Percentiles rank a stretch among this genome's conserved stretches.
Evolutionary conservation across 2,113 vertebrate genomes (phyloP).

Genomic region (Todiramphus saurophagus): DNA sequence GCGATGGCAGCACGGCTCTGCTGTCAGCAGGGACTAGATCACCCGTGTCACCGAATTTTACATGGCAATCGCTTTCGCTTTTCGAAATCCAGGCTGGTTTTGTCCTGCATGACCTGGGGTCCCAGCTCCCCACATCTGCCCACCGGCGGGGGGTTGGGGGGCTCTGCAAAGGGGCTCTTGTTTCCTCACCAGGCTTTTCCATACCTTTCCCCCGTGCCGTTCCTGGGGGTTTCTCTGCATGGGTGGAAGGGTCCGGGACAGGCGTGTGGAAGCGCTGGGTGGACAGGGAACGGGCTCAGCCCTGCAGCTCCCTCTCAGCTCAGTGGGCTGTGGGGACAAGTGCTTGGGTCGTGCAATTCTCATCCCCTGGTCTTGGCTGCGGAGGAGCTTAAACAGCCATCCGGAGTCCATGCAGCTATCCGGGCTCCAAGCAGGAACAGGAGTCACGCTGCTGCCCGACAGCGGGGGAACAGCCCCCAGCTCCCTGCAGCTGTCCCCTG

Average conservation of each 20-base stretch:
- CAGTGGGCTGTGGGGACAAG: not conserved
- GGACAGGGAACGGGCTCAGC: no score
- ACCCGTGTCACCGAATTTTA: rapidly evolving
- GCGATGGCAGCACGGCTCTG: rapidly evolving
- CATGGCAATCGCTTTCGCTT: not conserved
- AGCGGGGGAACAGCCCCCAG: no score
- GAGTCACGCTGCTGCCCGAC: no score
- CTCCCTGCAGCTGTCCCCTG: not conserved
- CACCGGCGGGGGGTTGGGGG: rapidly evolving
- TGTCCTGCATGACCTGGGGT: rapidly evolving
- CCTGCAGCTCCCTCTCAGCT: not conserved
- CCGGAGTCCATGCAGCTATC: not conserved
- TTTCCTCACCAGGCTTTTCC: no score
- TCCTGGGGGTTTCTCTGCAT: no score
- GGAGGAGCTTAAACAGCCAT: not conserved
- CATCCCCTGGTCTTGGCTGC: not conserved
- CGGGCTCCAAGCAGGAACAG: not conserved
- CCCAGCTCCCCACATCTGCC: rapidly evolving
- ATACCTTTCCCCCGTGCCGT: no score
- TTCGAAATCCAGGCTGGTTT: not conserved
- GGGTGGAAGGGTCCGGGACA: no score
- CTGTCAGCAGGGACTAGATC: not conserved
- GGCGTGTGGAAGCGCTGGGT: no score
- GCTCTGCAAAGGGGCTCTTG: no score
- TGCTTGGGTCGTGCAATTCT: not conserved